Evolutionary conservation across 2,113 vertebrate species (phyloP).

Genomic region (Neotoma lepida): DNA sequence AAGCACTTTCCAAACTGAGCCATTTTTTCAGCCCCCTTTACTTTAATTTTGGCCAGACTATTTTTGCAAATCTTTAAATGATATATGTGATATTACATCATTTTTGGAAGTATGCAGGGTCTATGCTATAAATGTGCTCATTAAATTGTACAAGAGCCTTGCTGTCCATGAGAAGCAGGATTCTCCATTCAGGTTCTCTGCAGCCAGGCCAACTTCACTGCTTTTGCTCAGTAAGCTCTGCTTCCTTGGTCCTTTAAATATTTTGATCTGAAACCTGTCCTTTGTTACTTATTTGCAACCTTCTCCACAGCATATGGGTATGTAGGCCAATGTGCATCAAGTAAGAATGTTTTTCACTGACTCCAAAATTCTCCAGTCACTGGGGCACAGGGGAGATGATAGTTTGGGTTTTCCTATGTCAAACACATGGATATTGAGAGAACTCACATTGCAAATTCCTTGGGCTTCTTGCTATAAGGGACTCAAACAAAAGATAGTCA

Average conservation of each 20-base stretch:
- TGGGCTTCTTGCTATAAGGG: not conserved
- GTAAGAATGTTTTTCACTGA: not conserved
- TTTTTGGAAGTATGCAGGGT: not conserved
- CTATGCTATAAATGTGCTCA: not conserved
- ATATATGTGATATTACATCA: not conserved
- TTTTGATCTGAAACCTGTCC: not conserved
- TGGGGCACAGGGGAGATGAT: not conserved
- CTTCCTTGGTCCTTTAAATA: not conserved
- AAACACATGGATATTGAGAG: not conserved
- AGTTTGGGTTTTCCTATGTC: not conserved
- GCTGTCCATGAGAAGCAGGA: not conserved
- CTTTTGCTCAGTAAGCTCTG: not conserved
- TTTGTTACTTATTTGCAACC: not conserved
- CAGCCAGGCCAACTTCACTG: not conserved
- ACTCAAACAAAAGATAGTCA: not conserved
- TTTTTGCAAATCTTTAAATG: not conserved
- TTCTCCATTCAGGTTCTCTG: not conserved
- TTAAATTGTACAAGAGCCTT: not conserved
- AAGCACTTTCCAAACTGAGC: not conserved
- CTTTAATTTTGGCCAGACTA: conserved; percentile 23
- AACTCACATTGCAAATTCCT: not conserved
- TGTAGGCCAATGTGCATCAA: not conserved
- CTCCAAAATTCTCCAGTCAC: not conserved
- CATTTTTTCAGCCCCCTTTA: not conserved
- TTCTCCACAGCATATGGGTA: accelerated